phyloP scores from a whole-genome alignment of 2,797 vertebrate genomes.

The Sebastes aleutianus region DNA sequence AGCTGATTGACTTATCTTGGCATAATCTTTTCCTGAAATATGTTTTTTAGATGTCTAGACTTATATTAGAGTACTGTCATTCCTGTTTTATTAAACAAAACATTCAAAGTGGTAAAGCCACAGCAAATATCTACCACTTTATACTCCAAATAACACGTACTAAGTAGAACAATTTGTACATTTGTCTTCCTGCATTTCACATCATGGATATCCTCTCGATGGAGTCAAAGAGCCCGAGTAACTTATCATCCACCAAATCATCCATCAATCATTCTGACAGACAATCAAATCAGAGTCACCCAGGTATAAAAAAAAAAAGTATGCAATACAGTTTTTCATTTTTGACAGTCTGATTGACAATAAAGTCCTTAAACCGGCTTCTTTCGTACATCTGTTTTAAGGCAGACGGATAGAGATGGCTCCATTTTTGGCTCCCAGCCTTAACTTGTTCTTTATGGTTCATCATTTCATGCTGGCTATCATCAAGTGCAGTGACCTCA shows the following conservation, averaged over 20 bases:
- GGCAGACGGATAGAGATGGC: neutral
- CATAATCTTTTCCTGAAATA: neutral
- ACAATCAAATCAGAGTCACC: conserved; percentile 21
- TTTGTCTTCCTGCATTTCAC: neutral
- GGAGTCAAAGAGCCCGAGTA: neutral
- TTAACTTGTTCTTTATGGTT: neutral
- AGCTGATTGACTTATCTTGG: neutral
- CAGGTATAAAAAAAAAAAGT: conserved; percentile 11
- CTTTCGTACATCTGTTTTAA: neutral
- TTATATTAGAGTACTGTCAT: neutral
- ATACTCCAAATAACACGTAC: neutral
- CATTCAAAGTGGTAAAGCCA: neutral
- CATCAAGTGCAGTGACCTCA: neutral
- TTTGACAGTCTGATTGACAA: conserved; percentile 9
- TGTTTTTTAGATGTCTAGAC: neutral
- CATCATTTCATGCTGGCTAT: neutral
- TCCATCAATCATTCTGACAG: neutral
- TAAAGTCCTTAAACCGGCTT: neutral
- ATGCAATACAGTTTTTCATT: neutral
- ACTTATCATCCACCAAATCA: conserved; percentile 14
- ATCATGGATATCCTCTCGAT: neutral
- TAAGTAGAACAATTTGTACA: neutral
- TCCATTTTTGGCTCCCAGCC: neutral
- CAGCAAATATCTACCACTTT: neutral
- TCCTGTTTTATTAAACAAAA: neutral